phyloP scores from a whole-genome alignment of 2,113 vertebrate genomes.

The Bagarius yarrelli region DNA sequence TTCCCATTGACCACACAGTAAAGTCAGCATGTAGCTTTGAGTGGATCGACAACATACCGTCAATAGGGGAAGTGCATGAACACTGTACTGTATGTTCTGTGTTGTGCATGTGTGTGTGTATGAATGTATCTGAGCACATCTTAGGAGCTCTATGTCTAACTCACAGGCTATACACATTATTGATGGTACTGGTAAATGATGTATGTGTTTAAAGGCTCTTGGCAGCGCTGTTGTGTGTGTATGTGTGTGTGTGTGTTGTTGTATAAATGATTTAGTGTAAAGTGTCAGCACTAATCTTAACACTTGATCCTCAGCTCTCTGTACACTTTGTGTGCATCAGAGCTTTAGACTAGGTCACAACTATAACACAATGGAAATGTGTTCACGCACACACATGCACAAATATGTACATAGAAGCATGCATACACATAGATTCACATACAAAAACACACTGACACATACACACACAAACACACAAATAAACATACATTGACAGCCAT shows the following conservation, averaged over 20 bases:
- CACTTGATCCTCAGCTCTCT: constrained; percentile 34
- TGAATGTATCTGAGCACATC: constrained; percentile 18
- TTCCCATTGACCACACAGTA: constrained; percentile 26
- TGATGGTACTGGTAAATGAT: constrained; percentile 38
- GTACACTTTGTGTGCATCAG: constrained; percentile 28
- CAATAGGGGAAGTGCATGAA: neutral
- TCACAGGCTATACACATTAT: constrained; percentile 1
- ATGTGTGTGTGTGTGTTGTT: constrained; percentile 6
- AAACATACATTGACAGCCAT: neutral
- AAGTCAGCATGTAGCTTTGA: constrained; percentile 41
- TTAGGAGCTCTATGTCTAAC: constrained; percentile 14
- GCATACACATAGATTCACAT: too few relatives aligned
- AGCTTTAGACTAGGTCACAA: constrained; percentile 9
- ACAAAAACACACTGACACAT: neutral
- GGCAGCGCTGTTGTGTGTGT: constrained; percentile 21
- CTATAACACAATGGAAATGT: constrained; percentile 12
- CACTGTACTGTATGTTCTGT: constrained; percentile 16
- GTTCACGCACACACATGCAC: too few relatives aligned
- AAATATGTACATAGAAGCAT: too few relatives aligned
- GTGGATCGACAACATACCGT: constrained; percentile 18
- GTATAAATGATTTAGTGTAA: constrained; percentile 47
- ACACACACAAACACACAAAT: neutral
- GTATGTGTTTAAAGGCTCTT: constrained; percentile 40
- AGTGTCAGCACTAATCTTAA: constrained; percentile 39
- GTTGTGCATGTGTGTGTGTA: neutral